These are phyloP conservation scores for Aporrectodea caliginosa DNA, from an alignment of 1,140 invertebrate species.

Conservation along the genomic window DNA sequence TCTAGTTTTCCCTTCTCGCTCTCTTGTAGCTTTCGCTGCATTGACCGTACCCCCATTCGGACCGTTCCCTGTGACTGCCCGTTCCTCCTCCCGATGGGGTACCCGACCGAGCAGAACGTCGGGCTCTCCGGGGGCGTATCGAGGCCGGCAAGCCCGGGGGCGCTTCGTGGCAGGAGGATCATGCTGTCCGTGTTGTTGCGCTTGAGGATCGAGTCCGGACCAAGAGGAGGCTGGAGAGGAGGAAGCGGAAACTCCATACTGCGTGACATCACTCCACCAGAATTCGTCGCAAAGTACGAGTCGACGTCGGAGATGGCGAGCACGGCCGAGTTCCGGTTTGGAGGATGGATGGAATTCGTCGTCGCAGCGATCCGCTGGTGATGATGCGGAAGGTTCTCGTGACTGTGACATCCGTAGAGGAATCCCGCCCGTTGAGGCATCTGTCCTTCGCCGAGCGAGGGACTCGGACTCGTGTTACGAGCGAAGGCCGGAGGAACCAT, in stretches of 20 bases:
- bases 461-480: background rate
- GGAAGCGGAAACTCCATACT: background rate
- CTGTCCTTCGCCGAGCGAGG: background rate
- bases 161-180: background rate
- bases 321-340: background rate
- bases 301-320: background rate
- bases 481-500: background rate
- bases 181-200: background rate
- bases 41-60: background rate
- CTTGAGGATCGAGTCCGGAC: background rate
- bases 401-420: background rate
- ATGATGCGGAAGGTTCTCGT: background rate
- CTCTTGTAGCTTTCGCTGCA: background rate
- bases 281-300: background rate
- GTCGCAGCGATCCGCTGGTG: background rate
- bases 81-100: background rate
- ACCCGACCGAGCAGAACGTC: background rate
- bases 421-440: background rate
- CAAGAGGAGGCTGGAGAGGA: background rate
- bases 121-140: background rate
- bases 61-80: background rate
- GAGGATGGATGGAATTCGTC: no score
- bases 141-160: background rate
- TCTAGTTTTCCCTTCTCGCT: background rate
- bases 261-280: background rate